A percentile compares a stretch with the other conserved stretches of the same genome.
Conservation (phyloP, 2,797 vertebrate species). For the Cephalopachus bancanus region DNA sequence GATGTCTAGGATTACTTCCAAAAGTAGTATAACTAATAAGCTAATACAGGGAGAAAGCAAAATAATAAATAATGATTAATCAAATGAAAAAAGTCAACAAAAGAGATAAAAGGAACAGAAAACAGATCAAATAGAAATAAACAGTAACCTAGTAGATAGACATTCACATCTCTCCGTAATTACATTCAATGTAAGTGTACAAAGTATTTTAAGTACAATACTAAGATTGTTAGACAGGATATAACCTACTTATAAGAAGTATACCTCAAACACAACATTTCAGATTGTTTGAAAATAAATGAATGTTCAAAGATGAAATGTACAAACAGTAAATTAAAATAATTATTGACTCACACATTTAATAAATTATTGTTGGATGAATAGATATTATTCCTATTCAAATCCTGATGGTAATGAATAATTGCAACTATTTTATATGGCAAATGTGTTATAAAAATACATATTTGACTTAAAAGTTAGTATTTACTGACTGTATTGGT, state of each 20-base stretch:
- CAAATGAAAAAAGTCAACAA: neutral
- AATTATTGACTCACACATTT: neutral
- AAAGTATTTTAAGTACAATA: slow-evolving; percentile 51
- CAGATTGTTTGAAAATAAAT: slow-evolving; percentile 28
- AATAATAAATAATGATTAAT: slow-evolving; percentile 50
- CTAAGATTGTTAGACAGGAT: slow-evolving; percentile 19
- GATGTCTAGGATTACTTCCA: neutral
- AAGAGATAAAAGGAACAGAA: slow-evolving; percentile 14
- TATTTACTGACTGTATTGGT: neutral
- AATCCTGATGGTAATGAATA: neutral
- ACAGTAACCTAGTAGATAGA: slow-evolving; percentile 12
- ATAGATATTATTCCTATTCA: neutral
- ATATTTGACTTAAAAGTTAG: neutral
- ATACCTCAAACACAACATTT: slow-evolving; percentile 19
- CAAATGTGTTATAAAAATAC: neutral
- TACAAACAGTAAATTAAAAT: slow-evolving; percentile 30
- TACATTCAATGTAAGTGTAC: slow-evolving; percentile 34
- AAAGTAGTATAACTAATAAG: slow-evolving; percentile 35
- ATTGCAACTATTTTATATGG: neutral
- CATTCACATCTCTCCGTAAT: slow-evolving; percentile 42
- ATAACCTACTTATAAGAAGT: neutral
- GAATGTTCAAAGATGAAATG: neutral
- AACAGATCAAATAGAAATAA: slow-evolving; percentile 64
- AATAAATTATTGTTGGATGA: neutral
- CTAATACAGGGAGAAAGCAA: neutral